phyloP scores from a whole-genome alignment of 2,888 invertebrate genomes.

The Flexamia atlantica region DNA sequence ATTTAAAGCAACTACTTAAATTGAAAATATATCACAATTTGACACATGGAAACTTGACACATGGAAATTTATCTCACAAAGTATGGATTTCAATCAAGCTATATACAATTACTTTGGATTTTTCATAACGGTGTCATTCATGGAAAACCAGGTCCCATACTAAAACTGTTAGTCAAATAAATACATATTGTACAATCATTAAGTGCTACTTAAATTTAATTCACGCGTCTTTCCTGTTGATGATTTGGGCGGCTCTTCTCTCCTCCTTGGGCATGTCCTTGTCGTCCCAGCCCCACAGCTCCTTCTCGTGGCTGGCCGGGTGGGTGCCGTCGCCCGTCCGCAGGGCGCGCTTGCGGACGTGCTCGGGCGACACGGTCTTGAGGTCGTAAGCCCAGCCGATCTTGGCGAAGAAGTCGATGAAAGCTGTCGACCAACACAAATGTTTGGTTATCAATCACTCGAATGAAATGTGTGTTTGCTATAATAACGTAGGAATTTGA shows the following conservation, averaged over 20 bases:
- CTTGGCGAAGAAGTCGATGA: slow-evolving; percentile 89
- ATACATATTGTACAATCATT: slow-evolving; percentile 47
- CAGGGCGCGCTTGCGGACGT: slow-evolving; percentile 82
- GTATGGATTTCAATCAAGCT: not conserved
- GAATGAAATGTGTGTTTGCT: too few species aligned
- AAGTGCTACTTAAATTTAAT: not conserved
- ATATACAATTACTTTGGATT: not conserved
- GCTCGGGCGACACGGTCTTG: slow-evolving; percentile 86
- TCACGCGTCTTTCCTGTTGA: slow-evolving; percentile 64
- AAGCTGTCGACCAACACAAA: slow-evolving; percentile 72
- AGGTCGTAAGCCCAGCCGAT: slow-evolving; percentile 93
- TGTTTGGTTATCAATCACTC: too few species aligned
- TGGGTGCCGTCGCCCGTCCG: slow-evolving; percentile 79
- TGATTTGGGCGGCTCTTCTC: slow-evolving; percentile 65
- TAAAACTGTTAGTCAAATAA: slow-evolving; percentile 27
- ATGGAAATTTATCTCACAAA: not conserved
- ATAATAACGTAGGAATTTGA: too few species aligned
- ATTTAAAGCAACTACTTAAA: not conserved
- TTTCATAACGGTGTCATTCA: not conserved
- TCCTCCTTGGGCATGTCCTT: slow-evolving; percentile 68
- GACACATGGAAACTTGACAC: not conserved
- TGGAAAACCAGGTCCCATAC: not conserved
- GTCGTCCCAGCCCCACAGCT: slow-evolving; percentile 70
- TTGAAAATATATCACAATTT: too few species aligned
- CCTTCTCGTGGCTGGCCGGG: slow-evolving; percentile 63